A percentile compares a stretch with the other conserved stretches of the same genome.
These are phyloP conservation scores for Cotesia glomerata DNA, from an alignment of 1,140 invertebrate genomes.

Conservation along the genomic window DNA sequence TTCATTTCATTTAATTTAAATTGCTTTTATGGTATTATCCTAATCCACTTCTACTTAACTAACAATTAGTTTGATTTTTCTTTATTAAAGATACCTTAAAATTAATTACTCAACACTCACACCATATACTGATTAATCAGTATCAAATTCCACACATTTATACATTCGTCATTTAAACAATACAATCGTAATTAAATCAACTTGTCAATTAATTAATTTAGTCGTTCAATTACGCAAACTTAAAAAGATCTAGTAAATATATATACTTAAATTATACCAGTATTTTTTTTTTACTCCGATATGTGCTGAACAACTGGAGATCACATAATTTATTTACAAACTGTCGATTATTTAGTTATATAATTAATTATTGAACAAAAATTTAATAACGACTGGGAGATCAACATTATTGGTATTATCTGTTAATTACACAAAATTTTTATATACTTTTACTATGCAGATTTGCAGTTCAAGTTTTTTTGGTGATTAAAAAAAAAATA, in stretches of 20 bases:
- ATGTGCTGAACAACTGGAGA: not conserved
- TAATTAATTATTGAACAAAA: not conserved
- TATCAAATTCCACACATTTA: conserved; percentile 5
- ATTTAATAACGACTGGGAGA: not conserved
- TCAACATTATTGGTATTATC: not conserved
- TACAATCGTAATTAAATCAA: not conserved
- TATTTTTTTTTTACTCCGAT: not conserved
- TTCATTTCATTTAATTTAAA: not conserved
- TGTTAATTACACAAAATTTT: not conserved
- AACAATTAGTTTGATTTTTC: conserved; percentile 19
- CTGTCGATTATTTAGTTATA: not conserved
- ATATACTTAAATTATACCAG: not conserved
- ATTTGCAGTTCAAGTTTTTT: too few species aligned
- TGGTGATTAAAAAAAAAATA: too few species aligned
- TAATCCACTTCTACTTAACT: conserved; percentile 3
- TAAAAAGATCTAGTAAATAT: not conserved
- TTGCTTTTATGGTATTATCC: conserved; percentile 9
- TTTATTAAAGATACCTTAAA: not conserved
- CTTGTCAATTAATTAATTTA: not conserved
- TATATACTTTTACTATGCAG: not conserved
- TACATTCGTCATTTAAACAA: too few species aligned
- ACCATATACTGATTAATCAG: conserved; percentile 6
- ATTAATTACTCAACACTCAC: not conserved
- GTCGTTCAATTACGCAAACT: not conserved
- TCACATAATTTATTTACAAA: conserved; percentile 2